Evolutionary conservation across 2,888 invertebrate genomes (phyloP), one percentile per base, ranked within the genome.

Genomic region (Eubasilissa splendida): DNA sequence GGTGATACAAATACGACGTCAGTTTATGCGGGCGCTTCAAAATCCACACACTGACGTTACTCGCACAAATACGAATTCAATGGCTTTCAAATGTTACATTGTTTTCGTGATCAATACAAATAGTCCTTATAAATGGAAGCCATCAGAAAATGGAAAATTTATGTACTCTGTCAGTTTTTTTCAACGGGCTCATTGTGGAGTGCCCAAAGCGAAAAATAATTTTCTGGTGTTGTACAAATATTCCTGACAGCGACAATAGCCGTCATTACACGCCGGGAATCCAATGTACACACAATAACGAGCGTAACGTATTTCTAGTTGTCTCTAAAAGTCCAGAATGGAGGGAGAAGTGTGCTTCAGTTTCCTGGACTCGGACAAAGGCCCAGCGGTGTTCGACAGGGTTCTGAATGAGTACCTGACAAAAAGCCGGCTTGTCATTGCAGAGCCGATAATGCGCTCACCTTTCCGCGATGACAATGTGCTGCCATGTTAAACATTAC

Each of bases 191-290:
- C 58, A 59, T 58, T 79, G 56, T 68, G 10, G 12, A 59, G n/a
- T 66, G 77, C 52, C 75, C 74, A 77, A 78, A 83, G 80, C 70
- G 60, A 82, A 79, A 71, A 81, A 83, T 83, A 65, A 82, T 82
- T 77, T 78, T 78, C 63, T 74, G 68, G 2, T 77, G 59, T 74
- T 79, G 80, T 79, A 79, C 83, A 83, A 80, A 83, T 75, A 83
- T 81, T 79, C 53, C 80, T 77, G 75, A 80, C 52, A 22, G 33
- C 54, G 66, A 82, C 80, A 83, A 82, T 63, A 66, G 80, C 60
- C 79, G 76, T 80, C 79, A 83, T 83, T 83, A 82, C 83, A 83
- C 83, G 82, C 80, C 65, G 80, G 71, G 83, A 77, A 68, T 80
- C 77, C 73, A 73, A 58, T 80, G 80, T 76, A 82, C 80, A 82